phyloP scores from a whole-genome alignment of 2,888 invertebrate species.

The Drosophila testacea region DNA sequence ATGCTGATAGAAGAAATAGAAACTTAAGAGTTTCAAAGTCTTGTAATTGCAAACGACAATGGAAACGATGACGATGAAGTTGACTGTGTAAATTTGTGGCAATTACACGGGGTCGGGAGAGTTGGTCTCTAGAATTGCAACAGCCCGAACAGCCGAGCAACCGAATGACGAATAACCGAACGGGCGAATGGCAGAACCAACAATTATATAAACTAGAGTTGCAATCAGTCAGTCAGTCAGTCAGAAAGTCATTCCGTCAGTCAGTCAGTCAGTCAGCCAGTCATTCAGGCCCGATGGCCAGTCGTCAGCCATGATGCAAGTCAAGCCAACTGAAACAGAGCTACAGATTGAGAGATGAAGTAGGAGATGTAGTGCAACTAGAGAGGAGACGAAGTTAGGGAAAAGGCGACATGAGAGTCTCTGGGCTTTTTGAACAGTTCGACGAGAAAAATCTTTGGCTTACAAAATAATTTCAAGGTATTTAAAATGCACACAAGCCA shows the following conservation, averaged over 20 bases:
- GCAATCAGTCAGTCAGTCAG: constrained; percentile 59
- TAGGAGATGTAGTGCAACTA: not conserved
- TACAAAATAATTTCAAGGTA: constrained; percentile 72
- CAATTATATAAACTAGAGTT: constrained; percentile 75
- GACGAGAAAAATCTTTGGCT: constrained; percentile 65
- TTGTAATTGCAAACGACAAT: constrained; percentile 55
- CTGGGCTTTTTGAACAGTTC: constrained; percentile 39
- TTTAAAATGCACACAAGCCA: constrained; percentile 70
- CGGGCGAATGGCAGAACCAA: constrained; percentile 63
- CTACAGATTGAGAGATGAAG: constrained; percentile 13
- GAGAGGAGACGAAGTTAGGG: constrained; percentile 4
- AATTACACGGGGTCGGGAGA: constrained; percentile 59
- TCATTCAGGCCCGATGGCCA: constrained; percentile 31
- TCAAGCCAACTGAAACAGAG: constrained; percentile 46
- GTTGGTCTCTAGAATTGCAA: constrained; percentile 60
- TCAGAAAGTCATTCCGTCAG: constrained; percentile 16
- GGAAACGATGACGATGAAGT: constrained; percentile 45
- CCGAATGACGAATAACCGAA: constrained; percentile 19
- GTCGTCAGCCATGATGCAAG: constrained; percentile 52
- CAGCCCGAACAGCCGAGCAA: constrained; percentile 28
- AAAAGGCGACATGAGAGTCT: constrained; percentile 8
- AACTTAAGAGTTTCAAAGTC: constrained; percentile 37
- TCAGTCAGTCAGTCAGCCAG: constrained; percentile 13
- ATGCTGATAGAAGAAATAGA: constrained; percentile 41
- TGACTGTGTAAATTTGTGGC: constrained; percentile 68